These are phyloP conservation scores for Hydroisotoma schaefferi DNA, from an alignment of 2,888 invertebrate genomes.

Conservation along the genomic window DNA sequence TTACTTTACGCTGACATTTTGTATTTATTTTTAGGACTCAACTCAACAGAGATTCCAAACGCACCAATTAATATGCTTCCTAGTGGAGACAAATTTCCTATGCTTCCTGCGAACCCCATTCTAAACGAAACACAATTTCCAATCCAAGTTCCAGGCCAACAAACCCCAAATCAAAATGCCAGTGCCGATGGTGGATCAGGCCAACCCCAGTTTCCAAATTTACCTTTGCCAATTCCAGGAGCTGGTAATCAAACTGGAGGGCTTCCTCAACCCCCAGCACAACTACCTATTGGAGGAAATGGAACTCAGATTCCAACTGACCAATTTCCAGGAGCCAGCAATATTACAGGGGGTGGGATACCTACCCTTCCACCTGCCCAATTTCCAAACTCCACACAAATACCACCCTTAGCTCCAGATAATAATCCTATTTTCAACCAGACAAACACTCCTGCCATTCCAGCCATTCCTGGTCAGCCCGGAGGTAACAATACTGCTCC, in stretches of 20 bases:
- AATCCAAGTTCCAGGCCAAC: not conserved
- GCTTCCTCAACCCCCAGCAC: conserved; percentile 6
- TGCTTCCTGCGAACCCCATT: not conserved
- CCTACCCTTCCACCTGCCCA: not conserved
- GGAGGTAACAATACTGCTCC: not conserved
- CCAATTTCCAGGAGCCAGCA: conserved; percentile 1
- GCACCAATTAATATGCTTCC: not conserved
- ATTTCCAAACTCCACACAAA: conserved; percentile 4
- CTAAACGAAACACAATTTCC: not conserved
- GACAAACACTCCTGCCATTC: not conserved
- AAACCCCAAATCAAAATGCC: not conserved
- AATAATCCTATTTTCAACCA: conserved; percentile 3
- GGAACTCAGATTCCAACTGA: not conserved
- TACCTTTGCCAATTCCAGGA: conserved; percentile 10
- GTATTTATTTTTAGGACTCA: too few species aligned
- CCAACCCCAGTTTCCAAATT: conserved; percentile 17
- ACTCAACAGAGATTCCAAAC: not conserved
- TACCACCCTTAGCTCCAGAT: not conserved
- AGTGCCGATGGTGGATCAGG: conserved; percentile 5
- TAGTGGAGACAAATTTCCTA: not conserved
- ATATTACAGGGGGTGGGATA: not conserved
- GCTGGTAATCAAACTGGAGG: conserved; percentile 12
- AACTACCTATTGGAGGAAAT: conserved; percentile 1
- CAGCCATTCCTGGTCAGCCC: not conserved
- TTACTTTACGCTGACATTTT: too few species aligned